Conservation (phyloP, 2,797 vertebrate genomes). For the Ispidina lecontei region DNA sequence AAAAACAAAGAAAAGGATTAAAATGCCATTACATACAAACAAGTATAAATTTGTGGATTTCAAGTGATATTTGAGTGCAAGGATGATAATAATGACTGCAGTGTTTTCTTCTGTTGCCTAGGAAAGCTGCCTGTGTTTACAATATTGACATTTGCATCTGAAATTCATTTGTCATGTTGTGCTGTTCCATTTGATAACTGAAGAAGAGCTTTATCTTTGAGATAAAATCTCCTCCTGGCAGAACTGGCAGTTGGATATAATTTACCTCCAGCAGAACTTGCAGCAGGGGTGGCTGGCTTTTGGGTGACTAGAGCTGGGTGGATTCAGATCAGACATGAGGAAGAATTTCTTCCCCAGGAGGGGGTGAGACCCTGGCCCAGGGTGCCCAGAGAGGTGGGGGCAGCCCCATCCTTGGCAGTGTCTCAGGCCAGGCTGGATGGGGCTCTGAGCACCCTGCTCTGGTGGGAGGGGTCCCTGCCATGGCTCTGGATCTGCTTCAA, state of each 20-base stretch:
- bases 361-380: too few species aligned
- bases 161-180: constrained; percentile 12
- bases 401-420: too few species aligned
- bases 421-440: too few species aligned
- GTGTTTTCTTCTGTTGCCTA: constrained; percentile 50
- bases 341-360: too few species aligned
- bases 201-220: neutral
- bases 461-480: too few species aligned
- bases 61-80: neutral
- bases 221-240: constrained; percentile 4
- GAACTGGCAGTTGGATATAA: neutral
- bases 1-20: neutral
- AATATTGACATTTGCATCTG: constrained; percentile 48
- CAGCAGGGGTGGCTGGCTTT: neutral
- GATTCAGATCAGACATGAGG: too few species aligned
- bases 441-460: too few species aligned
- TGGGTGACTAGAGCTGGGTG: neutral
- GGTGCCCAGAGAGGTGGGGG: too few species aligned
- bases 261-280: neutral
- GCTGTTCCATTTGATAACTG: neutral
- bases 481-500: too few species aligned
- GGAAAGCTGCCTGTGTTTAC: neutral
- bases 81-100: neutral
- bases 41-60: neutral
- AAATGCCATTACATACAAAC: constrained; percentile 25